Evolutionary conservation across 1,140 invertebrate genomes (phyloP), one percentile per base, ranked within the genome.

Genomic region (Lepidurus couesii): DNA sequence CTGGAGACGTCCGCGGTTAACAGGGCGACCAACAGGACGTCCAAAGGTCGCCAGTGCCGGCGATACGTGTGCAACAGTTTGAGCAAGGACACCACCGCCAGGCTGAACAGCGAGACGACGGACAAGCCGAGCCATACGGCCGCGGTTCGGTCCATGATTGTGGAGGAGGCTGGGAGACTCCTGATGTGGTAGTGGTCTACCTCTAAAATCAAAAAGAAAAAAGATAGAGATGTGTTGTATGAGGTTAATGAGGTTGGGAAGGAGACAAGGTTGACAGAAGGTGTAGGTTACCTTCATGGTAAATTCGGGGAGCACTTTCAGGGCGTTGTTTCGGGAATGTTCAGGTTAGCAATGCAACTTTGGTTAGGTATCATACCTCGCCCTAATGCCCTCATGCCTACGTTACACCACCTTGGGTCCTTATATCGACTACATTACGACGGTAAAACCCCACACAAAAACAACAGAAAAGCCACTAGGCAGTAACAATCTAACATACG

Each of bases 1-100:
- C 73, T 45, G 13, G 44, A 79, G 42, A 79, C 43, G 44, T 79
- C 73, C 26, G 65, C 78, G 26, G 82, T 81, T 75, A 87, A 82
- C 6, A 89, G 81, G 16, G 87, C 86, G 16, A 88, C 84, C 16
- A 89, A 82, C 45, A 89, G 86, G 26, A 89, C 84, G 77, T 89
- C 89, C 79, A 89, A 85, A n/a, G 86, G 86, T 26, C 88, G 82
- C 84, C 89, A 86, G 34, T 85, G 83, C 0, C 84, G 82, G 16
- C 88, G 85, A 80, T 88, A 87, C 53, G 86, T 87, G 82, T 88
- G 87, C 82, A 89, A 82, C 7, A 84, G 81, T 26, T 82, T 81
- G 16, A 84, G 78, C 13, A 83, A 80, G 82, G 83, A 84, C 21
- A 84, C 80, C 26, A 80, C 80, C 16, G 82, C 78, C 6, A 84